Base-by-base conservation (phyloP, 2,113 vertebrate genomes). In the Nerophis lumbriciformis region DNA sequence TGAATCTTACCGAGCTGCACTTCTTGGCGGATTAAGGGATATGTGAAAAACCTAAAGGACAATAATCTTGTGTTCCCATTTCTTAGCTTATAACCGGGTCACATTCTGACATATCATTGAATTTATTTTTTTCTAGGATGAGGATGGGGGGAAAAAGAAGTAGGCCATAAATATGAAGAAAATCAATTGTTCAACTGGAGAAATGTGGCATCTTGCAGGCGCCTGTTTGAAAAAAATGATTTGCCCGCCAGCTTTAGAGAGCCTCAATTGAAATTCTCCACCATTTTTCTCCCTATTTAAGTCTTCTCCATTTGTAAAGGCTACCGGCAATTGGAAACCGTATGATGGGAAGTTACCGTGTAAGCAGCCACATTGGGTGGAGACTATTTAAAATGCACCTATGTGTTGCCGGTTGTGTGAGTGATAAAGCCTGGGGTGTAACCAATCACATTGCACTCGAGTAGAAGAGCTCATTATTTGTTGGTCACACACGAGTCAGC, bases 391-490 rank as follows among this genome's bases (percentile, higher is more conserved):
- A 81, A 80, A 78, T 13, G 48, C 57, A 60, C 53, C 74, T 78
- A 67, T 66, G 83, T 72, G 73, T 60, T 21, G n/a, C 47, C 68
- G 48, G 69, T 42, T 73, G 71, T 65, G 77, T 68, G 83, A 69
- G 73, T 76, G 82, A 71, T 78, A 77, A 78, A 65, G 82, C 82
- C 85, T 72, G 6, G 16, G 66, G 71, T 73, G 76, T 79, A 83
- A 77, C 84, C 82, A 85, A 86, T 84, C 72, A 79, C 70, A 76
- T 48, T 35, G 69, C 57, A 77, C 65, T 79, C 13, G 61, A 69
- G 69, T 74, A 61, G 78, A 74, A 68, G 58, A 71, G 76, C 79
- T 81, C 76, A 68, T 86, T 71, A 77, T 78, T 82, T 81, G 81
- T 84, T 87, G 77, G 83, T 77, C 75, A 75, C 75, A 78, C 65